Evolutionary conservation across 2,888 invertebrate genomes (phyloP).

Genomic region (Diaperis boleti): DNA sequence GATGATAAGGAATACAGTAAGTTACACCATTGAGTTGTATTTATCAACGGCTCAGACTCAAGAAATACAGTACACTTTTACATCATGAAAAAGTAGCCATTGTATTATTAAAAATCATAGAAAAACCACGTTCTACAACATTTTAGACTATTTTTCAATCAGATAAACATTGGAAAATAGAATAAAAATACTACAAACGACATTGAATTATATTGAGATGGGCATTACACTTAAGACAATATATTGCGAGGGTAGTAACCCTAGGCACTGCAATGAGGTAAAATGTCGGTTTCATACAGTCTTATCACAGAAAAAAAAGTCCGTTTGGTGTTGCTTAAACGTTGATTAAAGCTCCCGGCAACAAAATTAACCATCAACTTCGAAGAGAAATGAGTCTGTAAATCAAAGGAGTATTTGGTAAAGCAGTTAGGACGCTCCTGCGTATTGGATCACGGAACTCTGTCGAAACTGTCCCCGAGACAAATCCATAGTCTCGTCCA

Average conservation of each 20-base stretch:
- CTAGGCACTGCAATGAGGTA: conserved; percentile 68
- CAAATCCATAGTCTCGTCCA: conserved; percentile 66
- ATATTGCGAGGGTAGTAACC: conserved; percentile 62
- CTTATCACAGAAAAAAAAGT: conserved; percentile 66
- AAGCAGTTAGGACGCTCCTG: conserved; percentile 73
- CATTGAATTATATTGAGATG: conserved; percentile 40
- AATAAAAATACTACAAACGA: conserved; percentile 46
- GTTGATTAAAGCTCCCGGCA: conserved; percentile 30
- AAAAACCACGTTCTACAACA: conserved; percentile 57
- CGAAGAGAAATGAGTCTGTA: conserved; percentile 36
- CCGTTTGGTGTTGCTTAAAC: conserved; percentile 39
- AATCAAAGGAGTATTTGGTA: conserved; percentile 33
- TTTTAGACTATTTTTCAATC: conserved; percentile 49
- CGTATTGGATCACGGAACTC: conserved; percentile 89
- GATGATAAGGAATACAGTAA: conserved; percentile 64
- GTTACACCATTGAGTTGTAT: conserved; percentile 57
- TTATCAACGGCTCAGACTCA: conserved; percentile 62
- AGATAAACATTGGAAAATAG: conserved; percentile 47
- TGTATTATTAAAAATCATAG: conserved; percentile 53
- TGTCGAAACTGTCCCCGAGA: conserved; percentile 64
- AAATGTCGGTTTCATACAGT: conserved; percentile 61
- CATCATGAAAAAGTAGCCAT: conserved; percentile 53
- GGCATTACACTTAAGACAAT: conserved; percentile 45
- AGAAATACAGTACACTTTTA: conserved; percentile 63
- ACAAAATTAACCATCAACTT: conserved; percentile 38